These are phyloP conservation scores for Molanna angustata DNA, from an alignment of 2,888 invertebrate genomes.

Conservation along the genomic window DNA sequence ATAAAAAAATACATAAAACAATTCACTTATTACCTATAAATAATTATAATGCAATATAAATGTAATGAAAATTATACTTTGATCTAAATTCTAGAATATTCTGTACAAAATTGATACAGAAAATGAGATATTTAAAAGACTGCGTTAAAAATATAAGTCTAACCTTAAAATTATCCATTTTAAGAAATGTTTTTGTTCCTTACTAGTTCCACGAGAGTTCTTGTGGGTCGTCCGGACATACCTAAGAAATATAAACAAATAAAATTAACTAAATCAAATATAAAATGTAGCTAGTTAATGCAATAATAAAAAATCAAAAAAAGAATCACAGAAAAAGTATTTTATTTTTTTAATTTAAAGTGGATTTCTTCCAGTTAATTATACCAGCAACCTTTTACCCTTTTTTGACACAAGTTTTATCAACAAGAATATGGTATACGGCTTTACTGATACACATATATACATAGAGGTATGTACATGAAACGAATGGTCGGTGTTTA, in stretches of 20 bases:
- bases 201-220: slow-evolving; percentile 60
- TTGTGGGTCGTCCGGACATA: slow-evolving; percentile 64
- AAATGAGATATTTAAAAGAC: not conserved
- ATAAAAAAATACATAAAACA: slow-evolving; percentile 1
- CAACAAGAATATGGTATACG: too few relatives aligned
- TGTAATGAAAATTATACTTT: not conserved
- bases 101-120: not conserved
- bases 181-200: slow-evolving; percentile 13
- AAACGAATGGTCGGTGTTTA: too few relatives aligned
- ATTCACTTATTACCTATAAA: slow-evolving; percentile 2
- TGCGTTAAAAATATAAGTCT: not conserved
- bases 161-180: slow-evolving; percentile 12
- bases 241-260: slow-evolving; percentile 45
- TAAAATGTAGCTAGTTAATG: not conserved
- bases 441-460: too few relatives aligned
- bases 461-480: too few relatives aligned
- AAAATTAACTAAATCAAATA: not conserved
- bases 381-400: too few relatives aligned
- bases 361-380: too few relatives aligned
- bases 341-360: too few relatives aligned
- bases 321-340: too few relatives aligned
- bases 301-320: not conserved
- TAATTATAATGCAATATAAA: not conserved
- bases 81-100: not conserved
- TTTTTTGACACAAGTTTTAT: too few relatives aligned